Evolutionary conservation across 1,140 invertebrate species (phyloP).

Genomic region (Drosophila yakuba): DNA sequence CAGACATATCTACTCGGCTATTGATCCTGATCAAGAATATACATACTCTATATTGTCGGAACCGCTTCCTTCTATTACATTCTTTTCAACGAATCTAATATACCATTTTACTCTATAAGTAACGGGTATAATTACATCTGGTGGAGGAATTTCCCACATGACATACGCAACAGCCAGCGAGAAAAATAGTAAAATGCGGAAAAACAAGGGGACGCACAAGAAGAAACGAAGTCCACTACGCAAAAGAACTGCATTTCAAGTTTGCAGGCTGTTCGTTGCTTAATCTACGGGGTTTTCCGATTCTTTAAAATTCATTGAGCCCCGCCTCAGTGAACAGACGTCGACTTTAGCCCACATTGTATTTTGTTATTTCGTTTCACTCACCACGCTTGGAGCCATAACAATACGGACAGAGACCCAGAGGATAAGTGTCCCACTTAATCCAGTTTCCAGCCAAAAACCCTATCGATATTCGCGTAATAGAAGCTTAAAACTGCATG

Average conservation of each 20-base stretch:
- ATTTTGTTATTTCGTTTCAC: conserved; percentile 16
- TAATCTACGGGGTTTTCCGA: conserved; percentile 25
- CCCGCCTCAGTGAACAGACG: conserved; percentile 11
- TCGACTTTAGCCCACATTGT: conserved; percentile 4
- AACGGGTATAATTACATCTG: not conserved
- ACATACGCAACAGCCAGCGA: conserved; percentile 9
- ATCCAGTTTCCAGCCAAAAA: conserved; percentile 37
- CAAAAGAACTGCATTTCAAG: conserved; percentile 24
- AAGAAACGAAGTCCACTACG: conserved; percentile 15
- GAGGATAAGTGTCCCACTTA: conserved; percentile 5
- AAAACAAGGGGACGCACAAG: conserved; percentile 22
- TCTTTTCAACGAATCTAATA: no score
- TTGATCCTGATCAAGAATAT: no score
- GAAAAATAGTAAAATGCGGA: conserved; percentile 2
- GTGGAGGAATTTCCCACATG: conserved; percentile 16
- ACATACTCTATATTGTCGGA: no score
- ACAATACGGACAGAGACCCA: not conserved
- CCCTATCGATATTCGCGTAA: conserved; percentile 33
- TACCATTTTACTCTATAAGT: no score
- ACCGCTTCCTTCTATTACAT: no score
- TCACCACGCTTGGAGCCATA: not conserved
- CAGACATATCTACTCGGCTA: no score
- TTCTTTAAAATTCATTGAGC: conserved; percentile 42
- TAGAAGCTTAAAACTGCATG: conserved; percentile 51
- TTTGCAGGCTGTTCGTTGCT: conserved; percentile 21